Base-by-base conservation (phyloP, 2,797 vertebrate genomes). In the Chloroceryle amazona region DNA sequence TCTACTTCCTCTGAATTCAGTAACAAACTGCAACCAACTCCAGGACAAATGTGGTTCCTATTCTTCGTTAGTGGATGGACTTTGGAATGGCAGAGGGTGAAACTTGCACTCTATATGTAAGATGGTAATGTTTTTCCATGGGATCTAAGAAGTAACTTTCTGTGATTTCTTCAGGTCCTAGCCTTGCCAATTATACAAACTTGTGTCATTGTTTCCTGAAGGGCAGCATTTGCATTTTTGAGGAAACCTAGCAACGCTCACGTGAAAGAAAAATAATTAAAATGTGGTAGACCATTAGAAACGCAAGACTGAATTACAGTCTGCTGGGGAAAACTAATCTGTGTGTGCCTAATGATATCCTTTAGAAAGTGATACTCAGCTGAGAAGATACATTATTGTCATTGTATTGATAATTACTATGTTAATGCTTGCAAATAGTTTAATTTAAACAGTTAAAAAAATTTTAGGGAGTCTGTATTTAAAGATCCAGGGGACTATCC, bases 231-330 rank as follows among this genome's bases (percentile, higher is more conserved):
- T 83, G 79, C 61, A 41, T 88, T 85, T 81, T 52, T 78, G 41
- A 89, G 41, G 74, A 80, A 94, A 93, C 29, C 74, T 86, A 81
- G 68, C 65, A 93, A 91, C 33, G 18, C 19, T 83, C 33, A 28
- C 26, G 15, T 54, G 65, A 83, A 89, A 81, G 49, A 91, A 86
- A 93, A 73, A 73, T 17, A 79, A 95, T 72, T 90, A 74, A 91
- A 93, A 89, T 51, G 31, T 0, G 0, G 33, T 18, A 51, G 65
- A 37, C 51, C 78, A 54, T 79, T 84, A 81, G 62, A 88, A 96
- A 74, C 2, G 2, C n/a, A 79, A 93, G 57, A 55, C 29, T 55
- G 86, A 95, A 68, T 81, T 75, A 81, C 1, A 0, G 15, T 75
- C 80, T 46, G 1, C n/a, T 55, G 66, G 22, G 63, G 18, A 65